Base-by-base conservation (phyloP, 2,888 invertebrate species). In the Hypomecis punctinalis region DNA sequence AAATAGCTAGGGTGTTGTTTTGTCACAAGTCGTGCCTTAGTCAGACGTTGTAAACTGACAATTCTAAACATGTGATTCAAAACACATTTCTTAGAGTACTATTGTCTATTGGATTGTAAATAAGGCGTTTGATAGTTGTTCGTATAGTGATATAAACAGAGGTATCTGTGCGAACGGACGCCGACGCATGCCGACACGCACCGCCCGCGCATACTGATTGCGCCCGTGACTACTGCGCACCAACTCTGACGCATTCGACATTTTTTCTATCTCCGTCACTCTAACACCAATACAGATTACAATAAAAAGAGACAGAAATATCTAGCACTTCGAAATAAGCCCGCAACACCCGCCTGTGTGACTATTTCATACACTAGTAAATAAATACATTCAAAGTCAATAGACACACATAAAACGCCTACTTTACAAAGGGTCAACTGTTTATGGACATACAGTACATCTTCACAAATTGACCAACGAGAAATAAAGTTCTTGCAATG, bases 111-210 rank as follows among this genome's bases (percentile, higher is more conserved):
- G 46, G 35, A 59, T 63, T 62, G 62, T 62, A 63, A 71, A 67
- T 57, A 62, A 68, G 63, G 39, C 55, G 68, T 67, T 67, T 66
- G 67, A 61, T 71, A 70, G 77, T 76, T 47, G 76, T 75, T 52
- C 13, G 43, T 77, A 74, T 75, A 75, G 73, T 73, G 76, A 77
- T 78, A 77, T 76, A 77, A 77, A 75, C 76, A 76, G 68, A 66
- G 73, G 72, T 73, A 72, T 66, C 76, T 78, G 77, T 74, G 82
- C 79, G 79, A 83, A 82, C 90, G 91, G 91, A 89, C 89, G 89
- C 82, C 75, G 73, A 76, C 79, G 89, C 89, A 91, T 92, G 84
- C 92, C 92, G 77, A 78, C 91, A 89, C 91, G 91, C 82, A 82
- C 82, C 72, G 72, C 69, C 79, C 78, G 69, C 83, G 91, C 90